Percentiles rank a stretch among this genome's conserved stretches.
Conservation (phyloP, 2,113 vertebrate genomes). For the Bubo bubo region DNA sequence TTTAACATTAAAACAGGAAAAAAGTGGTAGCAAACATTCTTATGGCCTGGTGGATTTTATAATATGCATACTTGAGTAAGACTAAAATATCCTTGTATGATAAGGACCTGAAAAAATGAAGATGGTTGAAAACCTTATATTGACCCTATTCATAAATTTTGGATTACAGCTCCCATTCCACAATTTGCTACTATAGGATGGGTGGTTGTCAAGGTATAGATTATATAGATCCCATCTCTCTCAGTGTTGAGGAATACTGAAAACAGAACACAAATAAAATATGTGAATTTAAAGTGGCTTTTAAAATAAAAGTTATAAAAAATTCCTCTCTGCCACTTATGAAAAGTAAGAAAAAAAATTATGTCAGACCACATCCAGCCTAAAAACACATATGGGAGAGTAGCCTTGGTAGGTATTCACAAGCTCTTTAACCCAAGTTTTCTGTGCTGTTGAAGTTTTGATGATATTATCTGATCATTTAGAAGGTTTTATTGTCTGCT, state of each 20-base stretch:
- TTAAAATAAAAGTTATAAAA: neutral
- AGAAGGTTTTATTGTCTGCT: neutral
- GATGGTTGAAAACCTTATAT: neutral
- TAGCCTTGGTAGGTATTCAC: neutral
- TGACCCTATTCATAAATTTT: neutral
- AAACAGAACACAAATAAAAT: neutral
- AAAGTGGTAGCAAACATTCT: neutral
- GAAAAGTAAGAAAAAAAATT: neutral
- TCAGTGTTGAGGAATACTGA: neutral
- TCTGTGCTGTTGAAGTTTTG: neutral
- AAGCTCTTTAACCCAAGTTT: neutral
- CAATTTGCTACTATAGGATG: fast-evolving
- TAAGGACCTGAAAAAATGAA: neutral
- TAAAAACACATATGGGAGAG: neutral
- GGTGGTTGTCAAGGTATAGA: neutral
- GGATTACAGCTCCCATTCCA: neutral
- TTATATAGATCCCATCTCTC: neutral
- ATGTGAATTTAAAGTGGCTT: neutral
- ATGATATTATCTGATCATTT: neutral
- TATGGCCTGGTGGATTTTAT: neutral
- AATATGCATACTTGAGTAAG: neutral
- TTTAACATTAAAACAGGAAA: neutral
- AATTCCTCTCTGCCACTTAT: neutral
- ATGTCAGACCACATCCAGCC: neutral
- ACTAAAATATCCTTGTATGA: neutral